Percentiles rank a stretch among this genome's conserved stretches.
phyloP scores from a whole-genome alignment of 2,113 vertebrate species.

The Oophaga pumilio region DNA sequence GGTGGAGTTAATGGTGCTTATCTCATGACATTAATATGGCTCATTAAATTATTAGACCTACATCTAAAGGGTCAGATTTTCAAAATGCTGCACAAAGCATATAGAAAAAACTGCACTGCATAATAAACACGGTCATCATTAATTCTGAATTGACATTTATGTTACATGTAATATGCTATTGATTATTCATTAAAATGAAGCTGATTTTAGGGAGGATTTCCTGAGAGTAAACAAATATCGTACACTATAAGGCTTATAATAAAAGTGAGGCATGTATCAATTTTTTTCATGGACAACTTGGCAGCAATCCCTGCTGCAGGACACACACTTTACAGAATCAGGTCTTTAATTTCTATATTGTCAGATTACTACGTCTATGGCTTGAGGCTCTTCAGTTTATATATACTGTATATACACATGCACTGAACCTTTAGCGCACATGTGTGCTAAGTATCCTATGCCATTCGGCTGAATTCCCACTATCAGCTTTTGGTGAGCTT shows the following conservation, averaged over 20 bases:
- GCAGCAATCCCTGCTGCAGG: neutral
- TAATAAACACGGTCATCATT: neutral
- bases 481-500: too few species aligned
- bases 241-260: neutral
- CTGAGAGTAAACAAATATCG: neutral
- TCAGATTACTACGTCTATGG: too few species aligned
- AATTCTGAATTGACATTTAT: constrained; percentile 5
- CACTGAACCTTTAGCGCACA: too few species aligned
- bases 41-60: constrained; percentile 63
- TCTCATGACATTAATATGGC: constrained; percentile 62
- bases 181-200: neutral
- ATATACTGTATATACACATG: too few species aligned
- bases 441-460: too few species aligned
- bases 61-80: constrained; percentile 5
- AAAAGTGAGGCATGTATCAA: neutral
- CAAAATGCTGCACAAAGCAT: constrained; percentile 11
- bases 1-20: constrained; percentile 64
- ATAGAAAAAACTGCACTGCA: neutral
- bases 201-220: neutral
- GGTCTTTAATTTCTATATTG: too few species aligned
- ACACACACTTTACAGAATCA: neutral
- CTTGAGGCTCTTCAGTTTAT: too few species aligned
- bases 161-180: neutral
- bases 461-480: too few species aligned
- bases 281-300: neutral